Percentiles rank a stretch among this genome's conserved stretches.
These are phyloP conservation scores for Anguilla obscura DNA, from an alignment of 2,797 vertebrate genomes.

Conservation along the genomic window DNA sequence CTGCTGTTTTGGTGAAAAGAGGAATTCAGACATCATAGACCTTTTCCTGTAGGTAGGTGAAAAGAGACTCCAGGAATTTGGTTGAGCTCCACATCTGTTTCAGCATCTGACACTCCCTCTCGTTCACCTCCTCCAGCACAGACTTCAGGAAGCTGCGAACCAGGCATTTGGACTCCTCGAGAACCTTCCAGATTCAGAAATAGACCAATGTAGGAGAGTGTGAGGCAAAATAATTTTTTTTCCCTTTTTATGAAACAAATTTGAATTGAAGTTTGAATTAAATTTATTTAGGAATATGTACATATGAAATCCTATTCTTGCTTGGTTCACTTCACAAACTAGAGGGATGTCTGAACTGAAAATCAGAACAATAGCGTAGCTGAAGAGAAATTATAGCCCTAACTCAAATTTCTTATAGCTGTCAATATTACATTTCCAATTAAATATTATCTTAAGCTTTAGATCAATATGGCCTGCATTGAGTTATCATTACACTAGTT, in stretches of 20 bases:
- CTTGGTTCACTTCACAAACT: not conserved
- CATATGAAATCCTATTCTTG: not conserved
- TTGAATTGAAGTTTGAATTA: not conserved
- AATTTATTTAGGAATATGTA: not conserved
- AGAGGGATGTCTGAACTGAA: not conserved
- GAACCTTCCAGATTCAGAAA: conserved; percentile 75
- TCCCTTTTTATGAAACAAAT: not conserved
- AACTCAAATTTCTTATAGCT: not conserved
- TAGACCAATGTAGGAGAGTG: not conserved
- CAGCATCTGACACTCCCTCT: conserved; percentile 94
- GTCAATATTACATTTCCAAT: not conserved
- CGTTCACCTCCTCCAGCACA: conserved; percentile 90
- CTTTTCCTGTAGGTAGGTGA: conserved; percentile 93
- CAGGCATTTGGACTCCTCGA: conserved; percentile 95
- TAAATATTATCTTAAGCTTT: not conserved
- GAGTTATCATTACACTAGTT: not conserved
- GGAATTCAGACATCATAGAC: conserved; percentile 76
- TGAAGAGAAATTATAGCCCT: not conserved
- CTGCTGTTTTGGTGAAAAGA: not conserved
- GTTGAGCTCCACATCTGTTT: conserved; percentile 96
- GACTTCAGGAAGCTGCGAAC: conserved; percentile 89
- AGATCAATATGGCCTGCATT: not conserved
- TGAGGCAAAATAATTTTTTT: not conserved
- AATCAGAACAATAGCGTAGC: not conserved
- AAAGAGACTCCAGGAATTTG: conserved; percentile 93